Percentiles rank a stretch among this genome's conserved stretches.
Conservation (phyloP, 2,113 vertebrate genomes). For the Callipepla squamata region DNA sequence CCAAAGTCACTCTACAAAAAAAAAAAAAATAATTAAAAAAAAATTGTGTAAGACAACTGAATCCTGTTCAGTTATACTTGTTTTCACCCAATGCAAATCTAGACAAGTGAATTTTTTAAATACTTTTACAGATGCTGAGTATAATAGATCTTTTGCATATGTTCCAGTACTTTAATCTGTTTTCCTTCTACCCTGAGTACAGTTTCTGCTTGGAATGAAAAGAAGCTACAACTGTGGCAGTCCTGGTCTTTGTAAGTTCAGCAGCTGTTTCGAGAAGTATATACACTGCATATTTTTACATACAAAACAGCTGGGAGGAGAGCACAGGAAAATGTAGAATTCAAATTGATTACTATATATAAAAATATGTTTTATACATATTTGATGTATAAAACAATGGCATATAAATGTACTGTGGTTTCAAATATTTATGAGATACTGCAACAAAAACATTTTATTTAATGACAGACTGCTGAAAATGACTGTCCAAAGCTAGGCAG, state of each 20-base stretch:
- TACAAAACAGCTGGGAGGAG: slow-evolving; percentile 18
- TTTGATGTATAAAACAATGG: slow-evolving; percentile 2
- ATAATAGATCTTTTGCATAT: not conserved
- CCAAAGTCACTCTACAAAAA: not conserved
- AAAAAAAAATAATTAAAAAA: too few species aligned
- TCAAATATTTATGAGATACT: not conserved
- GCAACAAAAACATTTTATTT: slow-evolving; percentile 26
- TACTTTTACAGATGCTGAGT: not conserved
- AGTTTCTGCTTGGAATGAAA: slow-evolving; percentile 33
- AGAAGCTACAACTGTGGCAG: not conserved
- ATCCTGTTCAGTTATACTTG: not conserved
- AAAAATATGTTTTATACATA: not conserved
- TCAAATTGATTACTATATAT: slow-evolving; percentile 1
- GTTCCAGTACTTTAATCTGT: not conserved
- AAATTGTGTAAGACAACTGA: not conserved
- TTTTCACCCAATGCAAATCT: not conserved
- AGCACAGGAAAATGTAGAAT: slow-evolving; percentile 29
- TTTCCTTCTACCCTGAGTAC: not conserved
- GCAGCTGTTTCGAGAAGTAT: slow-evolving; percentile 27
- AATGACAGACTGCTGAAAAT: not conserved
- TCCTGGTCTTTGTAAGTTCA: not conserved
- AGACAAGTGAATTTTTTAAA: not conserved
- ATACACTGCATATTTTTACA: slow-evolving; percentile 24
- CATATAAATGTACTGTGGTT: not conserved
- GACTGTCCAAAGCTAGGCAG: not conserved